Evolutionary conservation across 2,797 vertebrate genomes (phyloP), one percentile per base, ranked within the genome.

Genomic region (Myripristis murdjan): DNA sequence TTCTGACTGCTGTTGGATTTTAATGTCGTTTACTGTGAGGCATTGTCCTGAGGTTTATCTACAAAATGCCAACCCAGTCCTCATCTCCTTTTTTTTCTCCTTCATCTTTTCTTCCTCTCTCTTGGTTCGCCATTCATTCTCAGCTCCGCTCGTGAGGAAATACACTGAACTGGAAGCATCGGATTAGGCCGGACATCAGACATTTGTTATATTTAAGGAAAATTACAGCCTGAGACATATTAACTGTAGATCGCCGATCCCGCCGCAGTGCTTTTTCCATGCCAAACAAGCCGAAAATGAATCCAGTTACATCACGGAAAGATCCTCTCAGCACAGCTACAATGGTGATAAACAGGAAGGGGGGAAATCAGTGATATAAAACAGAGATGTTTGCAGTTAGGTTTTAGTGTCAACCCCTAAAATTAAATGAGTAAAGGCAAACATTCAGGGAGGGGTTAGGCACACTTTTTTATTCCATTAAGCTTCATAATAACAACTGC

Each of bases 1-100:
- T 95, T 91, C 89, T 70, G 92, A 93, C 88, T 87, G 91, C 85
- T 69, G 64, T 67, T 86, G 87, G 90, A 87, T 93, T 94, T 93
- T 94, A 93, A 94, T 93, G 91, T 87, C 88, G 39, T 93, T 90
- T 88, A 73, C 90, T 49, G 63, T n/a, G 43, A 85, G 75, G 79
- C 89, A 59, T 77, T 46, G 86, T 91, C 79, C 75, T 88, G 84
- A 35, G 88, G 89, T 91, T 92, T 89, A 94, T 92, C 92, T 88
- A 79, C 90, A 77, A 90, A 91, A 88, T 87, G 87, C 84, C 89
- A 89, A 88, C 70, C 64, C 77, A 86, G 81, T 68, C 80, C 82
- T 85, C 67, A 81, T 88, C 87, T 79, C 63, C 77, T 85, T 64
- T 73, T 61, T 66, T 70, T 68, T 39, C 54, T 9, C 64, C 64